Evolutionary conservation across 2,888 invertebrate species (phyloP).

Genomic region (Entomobrya proxima): DNA sequence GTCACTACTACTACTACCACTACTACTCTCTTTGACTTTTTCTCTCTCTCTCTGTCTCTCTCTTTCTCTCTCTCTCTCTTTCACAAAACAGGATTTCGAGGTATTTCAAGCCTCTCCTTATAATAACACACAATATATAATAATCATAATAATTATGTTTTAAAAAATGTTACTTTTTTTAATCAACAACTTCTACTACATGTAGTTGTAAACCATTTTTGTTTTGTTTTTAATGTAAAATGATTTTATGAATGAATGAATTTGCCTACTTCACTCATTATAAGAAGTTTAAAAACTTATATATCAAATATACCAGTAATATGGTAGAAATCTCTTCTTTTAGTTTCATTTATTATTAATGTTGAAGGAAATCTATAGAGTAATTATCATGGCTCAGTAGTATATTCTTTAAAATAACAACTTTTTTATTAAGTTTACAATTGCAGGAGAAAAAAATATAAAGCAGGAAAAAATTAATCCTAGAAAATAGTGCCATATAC

Average conservation of each 20-base stretch:
- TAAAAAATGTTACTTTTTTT: too few relatives aligned
- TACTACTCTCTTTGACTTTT: constrained; percentile 49
- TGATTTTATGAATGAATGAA: constrained; percentile 35
- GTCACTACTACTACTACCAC: constrained; percentile 64
- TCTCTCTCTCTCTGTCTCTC: constrained; percentile 51
- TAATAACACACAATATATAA: constrained; percentile 67
- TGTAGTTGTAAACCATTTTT: too few relatives aligned
- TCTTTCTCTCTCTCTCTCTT: constrained; percentile 47
- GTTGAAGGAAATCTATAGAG: not conserved
- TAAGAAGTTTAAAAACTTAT: too few relatives aligned
- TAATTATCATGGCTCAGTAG: too few relatives aligned
- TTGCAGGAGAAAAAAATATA: too few relatives aligned
- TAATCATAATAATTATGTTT: constrained; percentile 13
- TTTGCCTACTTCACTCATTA: constrained; percentile 19
- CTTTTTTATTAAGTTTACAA: not conserved
- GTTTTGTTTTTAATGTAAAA: too few relatives aligned
- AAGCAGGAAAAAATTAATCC: too few relatives aligned
- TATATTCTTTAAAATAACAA: too few relatives aligned
- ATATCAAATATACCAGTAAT: not conserved
- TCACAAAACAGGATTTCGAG: constrained; percentile 75
- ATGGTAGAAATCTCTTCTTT: constrained; percentile 7
- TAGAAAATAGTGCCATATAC: too few relatives aligned
- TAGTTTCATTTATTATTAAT: not conserved
- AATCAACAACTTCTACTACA: too few relatives aligned
- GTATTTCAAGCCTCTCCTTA: constrained; percentile 74